Percentiles rank a stretch among this genome's conserved stretches.
phyloP scores from a whole-genome alignment of 2,113 vertebrate species.

The Geothlypis trichas region DNA sequence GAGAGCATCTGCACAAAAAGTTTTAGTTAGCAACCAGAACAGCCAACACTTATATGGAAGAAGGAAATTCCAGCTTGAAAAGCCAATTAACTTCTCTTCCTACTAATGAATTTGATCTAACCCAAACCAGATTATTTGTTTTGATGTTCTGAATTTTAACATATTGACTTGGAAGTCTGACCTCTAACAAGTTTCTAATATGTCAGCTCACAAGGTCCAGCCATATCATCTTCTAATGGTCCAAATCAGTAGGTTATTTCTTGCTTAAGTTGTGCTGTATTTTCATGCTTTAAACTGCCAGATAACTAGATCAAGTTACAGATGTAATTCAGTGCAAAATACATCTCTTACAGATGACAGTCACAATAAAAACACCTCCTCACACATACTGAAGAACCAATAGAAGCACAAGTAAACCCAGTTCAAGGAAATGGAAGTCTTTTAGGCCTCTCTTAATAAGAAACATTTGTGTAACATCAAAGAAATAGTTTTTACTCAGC shows the following conservation, averaged over 20 bases:
- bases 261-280: not conserved
- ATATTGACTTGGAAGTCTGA: not conserved
- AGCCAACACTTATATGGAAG: not conserved
- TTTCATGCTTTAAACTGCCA: not conserved
- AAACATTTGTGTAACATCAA: not conserved
- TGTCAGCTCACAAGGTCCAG: not conserved
- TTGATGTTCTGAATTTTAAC: not conserved
- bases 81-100: not conserved
- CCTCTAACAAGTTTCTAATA: not conserved
- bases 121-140: not conserved
- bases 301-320: not conserved
- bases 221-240: not conserved
- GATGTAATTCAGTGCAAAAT: not conserved
- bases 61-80: not conserved
- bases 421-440: not conserved
- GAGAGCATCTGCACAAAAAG: not conserved
- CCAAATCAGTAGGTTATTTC: not conserved
- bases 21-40: not conserved
- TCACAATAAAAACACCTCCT: not conserved
- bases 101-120: not conserved
- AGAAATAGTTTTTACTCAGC: not conserved
- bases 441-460: not conserved
- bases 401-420: not conserved
- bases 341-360: not conserved
- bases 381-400: not conserved